Conservation (phyloP, 2,113 vertebrate genomes). For the Lipotes vexillifer region DNA sequence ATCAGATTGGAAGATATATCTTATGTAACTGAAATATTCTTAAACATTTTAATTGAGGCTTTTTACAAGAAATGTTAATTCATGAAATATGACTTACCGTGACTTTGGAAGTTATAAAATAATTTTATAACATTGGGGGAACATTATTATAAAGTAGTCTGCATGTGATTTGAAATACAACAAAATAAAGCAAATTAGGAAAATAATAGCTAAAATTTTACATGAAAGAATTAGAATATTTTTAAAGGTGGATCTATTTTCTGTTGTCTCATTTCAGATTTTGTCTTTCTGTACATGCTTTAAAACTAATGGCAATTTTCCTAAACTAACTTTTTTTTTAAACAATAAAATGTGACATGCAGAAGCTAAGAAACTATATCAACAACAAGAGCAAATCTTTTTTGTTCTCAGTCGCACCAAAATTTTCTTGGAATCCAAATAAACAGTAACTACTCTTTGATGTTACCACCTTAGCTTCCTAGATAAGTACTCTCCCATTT, state of each 20-base stretch:
- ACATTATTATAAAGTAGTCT: not conserved
- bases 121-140: not conserved
- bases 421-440: not conserved
- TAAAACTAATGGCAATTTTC: not conserved
- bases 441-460: not conserved
- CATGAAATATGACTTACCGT: not conserved
- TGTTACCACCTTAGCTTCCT: not conserved
- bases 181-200: not conserved
- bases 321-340: not conserved
- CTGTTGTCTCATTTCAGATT: not conserved
- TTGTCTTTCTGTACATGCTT: not conserved
- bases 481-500: not conserved
- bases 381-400: not conserved
- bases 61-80: not conserved
- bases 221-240: not conserved
- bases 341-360: not conserved
- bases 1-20: not conserved
- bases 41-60: not conserved
- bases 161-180: not conserved
- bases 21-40: conserved; percentile 2
- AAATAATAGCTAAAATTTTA: not conserved
- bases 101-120: not conserved
- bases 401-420: not conserved
- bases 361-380: not conserved
- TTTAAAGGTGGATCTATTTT: not conserved